Percentiles rank a stretch among this genome's conserved stretches.
These are phyloP conservation scores for Scylla paramamosain DNA, from an alignment of 1,140 invertebrate species.

Conservation along the genomic window DNA sequence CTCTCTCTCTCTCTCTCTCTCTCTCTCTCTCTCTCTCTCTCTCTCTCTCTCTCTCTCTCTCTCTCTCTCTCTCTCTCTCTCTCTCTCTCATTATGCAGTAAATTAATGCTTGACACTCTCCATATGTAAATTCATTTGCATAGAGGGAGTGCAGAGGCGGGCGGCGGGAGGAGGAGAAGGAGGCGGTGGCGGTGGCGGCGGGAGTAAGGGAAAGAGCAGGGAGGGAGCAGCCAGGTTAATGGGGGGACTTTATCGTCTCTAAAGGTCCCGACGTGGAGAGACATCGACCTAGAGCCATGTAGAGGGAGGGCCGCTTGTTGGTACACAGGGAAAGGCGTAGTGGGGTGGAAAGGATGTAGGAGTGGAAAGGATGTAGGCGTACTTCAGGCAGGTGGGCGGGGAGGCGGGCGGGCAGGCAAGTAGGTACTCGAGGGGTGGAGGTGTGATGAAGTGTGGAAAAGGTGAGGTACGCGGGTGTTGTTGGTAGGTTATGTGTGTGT, in stretches of 20 bases:
- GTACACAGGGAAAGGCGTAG: too few species aligned
- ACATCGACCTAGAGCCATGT: neutral
- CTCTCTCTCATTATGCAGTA: neutral
- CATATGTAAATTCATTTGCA: constrained; percentile 4
- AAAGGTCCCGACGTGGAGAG: neutral
- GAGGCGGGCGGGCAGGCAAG: too few species aligned
- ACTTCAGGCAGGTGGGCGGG: neutral
- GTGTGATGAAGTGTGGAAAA: constrained; percentile 8
- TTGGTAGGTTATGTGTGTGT: too few species aligned
- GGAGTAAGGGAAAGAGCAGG: neutral
- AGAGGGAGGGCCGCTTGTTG: too few species aligned
- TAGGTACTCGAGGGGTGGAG: neutral
- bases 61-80: neutral
- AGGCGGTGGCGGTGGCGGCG: too few species aligned
- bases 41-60: neutral
- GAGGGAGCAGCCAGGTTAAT: neutral
- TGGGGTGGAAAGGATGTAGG: too few species aligned
- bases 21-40: neutral
- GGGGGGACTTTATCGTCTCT: neutral
- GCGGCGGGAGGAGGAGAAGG: neutral
- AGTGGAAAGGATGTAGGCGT: neutral
- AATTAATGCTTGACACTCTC: constrained; percentile 22
- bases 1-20: constrained; percentile 4
- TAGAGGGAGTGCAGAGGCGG: neutral
- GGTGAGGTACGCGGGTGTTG: neutral